Percentiles rank a stretch among this genome's conserved stretches.
phyloP scores from a whole-genome alignment of 1,140 invertebrate species.

The Chironomus tepperi region DNA sequence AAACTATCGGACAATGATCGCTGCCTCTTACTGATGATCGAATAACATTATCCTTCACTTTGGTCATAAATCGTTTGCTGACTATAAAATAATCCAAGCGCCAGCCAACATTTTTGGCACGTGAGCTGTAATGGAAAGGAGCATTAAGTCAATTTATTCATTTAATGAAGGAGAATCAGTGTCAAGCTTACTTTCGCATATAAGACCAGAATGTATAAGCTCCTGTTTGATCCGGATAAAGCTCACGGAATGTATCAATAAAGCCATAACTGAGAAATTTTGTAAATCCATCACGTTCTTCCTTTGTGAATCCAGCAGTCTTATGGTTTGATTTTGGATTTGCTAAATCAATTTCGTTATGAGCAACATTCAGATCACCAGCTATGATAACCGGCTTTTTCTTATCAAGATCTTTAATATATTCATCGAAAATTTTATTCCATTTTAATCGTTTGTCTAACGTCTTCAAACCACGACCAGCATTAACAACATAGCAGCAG shows the following conservation, averaged over 20 bases:
- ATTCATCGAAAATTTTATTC: slow-evolving; percentile 73
- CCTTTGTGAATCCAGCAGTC: slow-evolving; percentile 90
- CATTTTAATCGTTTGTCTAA: slow-evolving; percentile 82
- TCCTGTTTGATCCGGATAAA: slow-evolving; percentile 73
- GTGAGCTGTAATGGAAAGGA: slow-evolving; percentile 34
- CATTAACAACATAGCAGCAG: slow-evolving; percentile 61
- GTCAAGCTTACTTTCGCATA: slow-evolving; percentile 57
- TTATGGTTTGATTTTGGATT: slow-evolving; percentile 92
- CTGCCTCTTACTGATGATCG: slow-evolving; percentile 67
- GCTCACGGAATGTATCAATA: slow-evolving; percentile 78
- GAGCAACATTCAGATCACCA: slow-evolving; percentile 96
- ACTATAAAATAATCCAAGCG: slow-evolving; percentile 91
- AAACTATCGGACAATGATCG: slow-evolving; percentile 76
- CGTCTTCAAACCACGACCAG: slow-evolving; percentile 72
- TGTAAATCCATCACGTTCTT: slow-evolving; percentile 87
- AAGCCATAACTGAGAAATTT: slow-evolving; percentile 74
- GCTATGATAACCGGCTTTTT: slow-evolving; percentile 91
- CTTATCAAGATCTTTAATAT: slow-evolving; percentile 70
- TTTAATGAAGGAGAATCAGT: background rate
- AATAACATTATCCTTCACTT: slow-evolving; percentile 74
- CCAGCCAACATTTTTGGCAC: slow-evolving; percentile 92
- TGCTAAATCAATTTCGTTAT: slow-evolving; percentile 87
- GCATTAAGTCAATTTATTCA: background rate
- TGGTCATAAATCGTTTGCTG: slow-evolving; percentile 64
- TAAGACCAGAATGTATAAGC: slow-evolving; percentile 96